Base-by-base conservation (phyloP, 1,140 invertebrate species). In the Temnothorax longispinosus region DNA sequence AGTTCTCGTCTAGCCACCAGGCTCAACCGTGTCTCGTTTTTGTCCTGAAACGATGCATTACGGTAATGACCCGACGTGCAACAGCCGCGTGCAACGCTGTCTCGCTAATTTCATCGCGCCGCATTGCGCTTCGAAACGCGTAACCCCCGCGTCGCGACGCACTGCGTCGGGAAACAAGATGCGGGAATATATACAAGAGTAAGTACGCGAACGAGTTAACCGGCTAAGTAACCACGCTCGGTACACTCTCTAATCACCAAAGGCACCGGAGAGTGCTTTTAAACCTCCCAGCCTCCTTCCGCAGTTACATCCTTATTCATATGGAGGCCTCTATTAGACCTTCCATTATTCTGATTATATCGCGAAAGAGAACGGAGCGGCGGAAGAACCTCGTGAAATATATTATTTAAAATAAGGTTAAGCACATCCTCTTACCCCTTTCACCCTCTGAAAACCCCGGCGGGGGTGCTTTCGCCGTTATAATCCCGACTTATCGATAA, bases 191-290 rank as follows among this genome's bases (percentile, higher is more conserved):
- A 1, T 32, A 47, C 62, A 6, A 44, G 11, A 41, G 50, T n/a
- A 44, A 6, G 38, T 6, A 41, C 3, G 8, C 32, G 52, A 50
- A 13, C 21, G 44, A 76, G 67, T 75, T 88, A 78, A 88, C 67
- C 47, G 72, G 54, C 41, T 71, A 81, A 87, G 86, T 87, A 81
- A 82, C 77, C 69, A 47, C 87, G 67, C 47, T 62, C 60, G 74
- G 60, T 52, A 58, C 85, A 62, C 85, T 88, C 76, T 44, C 85
- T 87, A 82, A 88, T 88, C 75, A 88, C 78, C 77, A 41, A 78
- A 90, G 69, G 60, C 50, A 58, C 77, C 50, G 62, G 62, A 41
- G 72, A 76, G 82, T 85, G 80, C 88, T 90, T 85, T 89, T 87
- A 87, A 65, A 88, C 44, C 74, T 87, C 67, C 41, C 54, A 21